Percentiles rank a stretch among this genome's conserved stretches.
Conservation (phyloP, 2,797 vertebrate species). For the Chaetophractus vellerosus region DNA sequence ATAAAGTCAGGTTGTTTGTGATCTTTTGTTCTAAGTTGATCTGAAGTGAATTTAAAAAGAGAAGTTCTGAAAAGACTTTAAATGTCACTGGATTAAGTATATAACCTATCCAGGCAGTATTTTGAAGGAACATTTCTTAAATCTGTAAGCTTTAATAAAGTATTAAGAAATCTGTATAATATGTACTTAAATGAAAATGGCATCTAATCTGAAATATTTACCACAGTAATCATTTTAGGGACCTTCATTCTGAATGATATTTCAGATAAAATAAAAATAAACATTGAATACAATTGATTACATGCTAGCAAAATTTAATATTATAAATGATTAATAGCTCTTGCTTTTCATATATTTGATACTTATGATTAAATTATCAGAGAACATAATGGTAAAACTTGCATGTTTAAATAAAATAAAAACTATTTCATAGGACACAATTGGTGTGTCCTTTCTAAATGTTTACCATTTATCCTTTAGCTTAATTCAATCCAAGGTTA, state of each 20-base stretch:
- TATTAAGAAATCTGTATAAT: background rate
- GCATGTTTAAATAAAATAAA: background rate
- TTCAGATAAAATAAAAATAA: background rate
- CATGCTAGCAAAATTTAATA: background rate
- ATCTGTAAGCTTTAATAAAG: background rate
- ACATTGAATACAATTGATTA: background rate
- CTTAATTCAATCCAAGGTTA: conserved; percentile 67
- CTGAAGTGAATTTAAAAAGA: background rate
- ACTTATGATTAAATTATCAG: background rate
- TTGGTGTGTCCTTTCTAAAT: conserved; percentile 60
- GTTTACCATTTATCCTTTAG: background rate
- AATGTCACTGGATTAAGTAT: background rate
- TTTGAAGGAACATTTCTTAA: conserved; percentile 31
- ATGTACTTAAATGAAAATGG: background rate
- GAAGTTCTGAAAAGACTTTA: background rate
- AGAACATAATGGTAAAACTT: background rate
- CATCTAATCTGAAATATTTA: background rate
- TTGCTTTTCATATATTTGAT: background rate
- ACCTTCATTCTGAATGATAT: background rate
- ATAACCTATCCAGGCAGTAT: background rate
- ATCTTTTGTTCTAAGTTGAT: conserved; percentile 19
- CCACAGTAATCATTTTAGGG: background rate
- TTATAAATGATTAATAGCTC: background rate
- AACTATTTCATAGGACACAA: background rate
- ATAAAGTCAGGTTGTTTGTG: background rate